Conservation (phyloP, 2,888 invertebrate genomes). For the Limenitis camilla region DNA sequence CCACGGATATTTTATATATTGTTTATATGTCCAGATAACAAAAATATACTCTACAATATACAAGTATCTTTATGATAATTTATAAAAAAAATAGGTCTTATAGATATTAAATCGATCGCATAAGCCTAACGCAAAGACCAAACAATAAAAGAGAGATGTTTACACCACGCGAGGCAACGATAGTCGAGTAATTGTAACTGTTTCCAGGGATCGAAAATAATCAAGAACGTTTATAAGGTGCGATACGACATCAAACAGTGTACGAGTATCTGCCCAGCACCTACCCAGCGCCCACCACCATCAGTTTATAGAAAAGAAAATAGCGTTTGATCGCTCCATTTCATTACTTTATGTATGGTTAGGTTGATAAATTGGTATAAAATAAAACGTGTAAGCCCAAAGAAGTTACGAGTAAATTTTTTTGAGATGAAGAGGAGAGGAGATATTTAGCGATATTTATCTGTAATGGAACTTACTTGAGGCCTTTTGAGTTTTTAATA, state of each 20-base stretch:
- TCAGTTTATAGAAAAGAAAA: constrained; percentile 17
- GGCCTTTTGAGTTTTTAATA: too few species aligned
- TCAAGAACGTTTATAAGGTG: constrained; percentile 51
- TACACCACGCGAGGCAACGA: constrained; percentile 42
- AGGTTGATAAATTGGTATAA: neutral
- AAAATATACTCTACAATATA: too few species aligned
- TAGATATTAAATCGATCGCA: neutral
- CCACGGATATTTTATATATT: too few species aligned
- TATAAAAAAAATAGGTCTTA: too few species aligned
- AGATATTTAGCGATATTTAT: too few species aligned
- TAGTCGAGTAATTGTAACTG: constrained; percentile 62
- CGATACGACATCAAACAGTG: constrained; percentile 55
- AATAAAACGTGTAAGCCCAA: too few species aligned
- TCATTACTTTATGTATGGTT: constrained; percentile 1
- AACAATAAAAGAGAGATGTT: constrained; percentile 48
- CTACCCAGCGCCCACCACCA: too few species aligned
- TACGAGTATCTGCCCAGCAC: neutral
- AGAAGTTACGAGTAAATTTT: too few species aligned
- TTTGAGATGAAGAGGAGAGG: too few species aligned
- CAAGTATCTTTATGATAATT: too few species aligned
- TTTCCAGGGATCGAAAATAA: constrained; percentile 54
- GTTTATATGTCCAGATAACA: too few species aligned
- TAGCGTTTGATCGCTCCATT: constrained; percentile 8
- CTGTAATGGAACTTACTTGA: too few species aligned
- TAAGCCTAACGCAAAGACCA: constrained; percentile 26